A percentile compares a stretch with the other conserved stretches of the same genome.
Conservation (phyloP, 2,113 vertebrate genomes). For the Zosterops japonicus region DNA sequence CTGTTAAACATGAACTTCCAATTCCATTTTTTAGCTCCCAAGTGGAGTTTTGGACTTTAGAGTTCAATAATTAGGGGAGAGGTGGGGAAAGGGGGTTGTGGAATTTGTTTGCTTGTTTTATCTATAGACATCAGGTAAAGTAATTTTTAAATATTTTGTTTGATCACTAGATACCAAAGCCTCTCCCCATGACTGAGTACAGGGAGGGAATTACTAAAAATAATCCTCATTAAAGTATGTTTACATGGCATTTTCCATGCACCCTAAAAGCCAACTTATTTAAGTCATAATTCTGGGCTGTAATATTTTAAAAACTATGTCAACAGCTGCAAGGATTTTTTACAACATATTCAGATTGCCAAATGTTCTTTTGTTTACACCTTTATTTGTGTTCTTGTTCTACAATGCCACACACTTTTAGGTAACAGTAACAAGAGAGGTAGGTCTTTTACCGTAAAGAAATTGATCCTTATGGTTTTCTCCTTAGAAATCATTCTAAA, state of each 20-base stretch:
- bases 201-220: not conserved
- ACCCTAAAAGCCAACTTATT: not conserved
- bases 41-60: not conserved
- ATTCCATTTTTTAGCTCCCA: not conserved
- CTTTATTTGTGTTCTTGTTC: not conserved
- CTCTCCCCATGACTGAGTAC: accelerated
- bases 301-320: not conserved
- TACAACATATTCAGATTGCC: not conserved
- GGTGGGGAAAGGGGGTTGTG: accelerated
- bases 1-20: not conserved
- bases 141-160: not conserved
- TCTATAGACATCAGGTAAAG: not conserved
- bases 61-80: not conserved
- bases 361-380: not conserved
- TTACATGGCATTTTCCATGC: not conserved
- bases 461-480: not conserved
- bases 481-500: not conserved
- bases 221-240: not conserved
- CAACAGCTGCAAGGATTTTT: not conserved
- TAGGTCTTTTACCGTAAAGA: not conserved
- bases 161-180: not conserved
- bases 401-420: not conserved
- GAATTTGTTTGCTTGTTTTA: not conserved
- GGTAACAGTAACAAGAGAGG: not conserved
- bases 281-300: not conserved